Evolutionary conservation across 2,797 vertebrate species (phyloP).

Genomic region (Chaenodraco wilsoni): DNA sequence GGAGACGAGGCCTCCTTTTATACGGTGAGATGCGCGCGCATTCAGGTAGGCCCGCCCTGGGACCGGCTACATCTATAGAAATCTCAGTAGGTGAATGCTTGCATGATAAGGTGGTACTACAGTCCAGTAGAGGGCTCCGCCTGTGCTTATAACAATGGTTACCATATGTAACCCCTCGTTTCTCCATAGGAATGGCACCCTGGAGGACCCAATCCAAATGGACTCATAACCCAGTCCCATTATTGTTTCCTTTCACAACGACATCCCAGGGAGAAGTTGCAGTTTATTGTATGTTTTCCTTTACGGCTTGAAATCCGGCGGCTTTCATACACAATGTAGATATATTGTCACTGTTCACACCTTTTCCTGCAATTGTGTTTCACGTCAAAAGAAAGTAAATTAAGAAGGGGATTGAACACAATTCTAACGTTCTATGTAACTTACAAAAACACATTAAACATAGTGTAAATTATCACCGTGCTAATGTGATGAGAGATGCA

Average conservation of each 20-base stretch:
- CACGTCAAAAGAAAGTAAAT: constrained; percentile 8
- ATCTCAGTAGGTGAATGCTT: no score
- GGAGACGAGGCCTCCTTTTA: no score
- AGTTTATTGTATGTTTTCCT: constrained; percentile 37
- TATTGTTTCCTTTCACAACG: constrained; percentile 9
- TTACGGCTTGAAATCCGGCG: constrained; percentile 14
- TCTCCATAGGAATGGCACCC: no score
- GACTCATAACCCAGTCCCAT: background rate
- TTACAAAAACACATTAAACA: background rate
- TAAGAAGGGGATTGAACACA: background rate
- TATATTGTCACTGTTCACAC: constrained; percentile 31
- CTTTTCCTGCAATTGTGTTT: constrained; percentile 63
- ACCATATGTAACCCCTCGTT: no score
- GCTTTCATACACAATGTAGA: background rate
- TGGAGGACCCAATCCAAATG: background rate
- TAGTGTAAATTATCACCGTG: background rate
- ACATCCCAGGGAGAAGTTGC: constrained; percentile 13
- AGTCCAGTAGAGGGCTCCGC: no score
- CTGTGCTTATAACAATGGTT: no score
- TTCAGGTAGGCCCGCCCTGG: no score
- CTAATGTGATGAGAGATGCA: background rate
- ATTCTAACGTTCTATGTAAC: background rate
- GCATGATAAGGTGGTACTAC: no score
- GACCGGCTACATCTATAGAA: no score
- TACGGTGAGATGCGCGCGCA: no score